phyloP scores from a whole-genome alignment of 2,113 vertebrate genomes.

The Naja naja region DNA sequence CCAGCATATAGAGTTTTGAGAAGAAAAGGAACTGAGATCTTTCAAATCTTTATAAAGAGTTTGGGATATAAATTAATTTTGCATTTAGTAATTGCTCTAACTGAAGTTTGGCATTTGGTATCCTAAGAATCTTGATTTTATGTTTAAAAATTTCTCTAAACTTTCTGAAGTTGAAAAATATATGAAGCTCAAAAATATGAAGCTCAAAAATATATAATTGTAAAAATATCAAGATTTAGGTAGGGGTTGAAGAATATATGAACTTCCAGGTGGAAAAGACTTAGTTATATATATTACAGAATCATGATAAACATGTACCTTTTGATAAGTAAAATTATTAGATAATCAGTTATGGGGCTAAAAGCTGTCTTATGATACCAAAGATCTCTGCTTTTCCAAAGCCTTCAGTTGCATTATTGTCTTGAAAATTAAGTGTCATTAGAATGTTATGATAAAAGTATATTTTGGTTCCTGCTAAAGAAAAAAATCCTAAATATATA shows the following conservation, averaged over 20 bases:
- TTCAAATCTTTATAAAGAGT: no score
- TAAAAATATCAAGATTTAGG: background rate
- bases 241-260: background rate
- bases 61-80: background rate
- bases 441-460: background rate
- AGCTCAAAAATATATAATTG: background rate
- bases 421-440: slow-evolving; percentile 9
- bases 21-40: background rate
- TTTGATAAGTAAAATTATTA: background rate
- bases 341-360: background rate
- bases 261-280: background rate
- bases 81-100: background rate
- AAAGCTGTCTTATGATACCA: background rate
- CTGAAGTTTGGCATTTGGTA: background rate
- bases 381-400: slow-evolving; percentile 29
- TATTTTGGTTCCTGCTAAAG: background rate
- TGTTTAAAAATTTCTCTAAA: background rate
- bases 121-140: background rate
- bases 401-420: background rate
- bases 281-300: background rate
- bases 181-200: background rate
- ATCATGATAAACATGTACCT: background rate
- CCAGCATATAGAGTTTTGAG: background rate
- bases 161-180: slow-evolving; percentile 16
- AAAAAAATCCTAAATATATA: background rate